A percentile compares a stretch with the other conserved stretches of the same genome.
These are phyloP conservation scores for Melanostoma mellinum DNA, from an alignment of 2,888 invertebrate species.

Conservation along the genomic window DNA sequence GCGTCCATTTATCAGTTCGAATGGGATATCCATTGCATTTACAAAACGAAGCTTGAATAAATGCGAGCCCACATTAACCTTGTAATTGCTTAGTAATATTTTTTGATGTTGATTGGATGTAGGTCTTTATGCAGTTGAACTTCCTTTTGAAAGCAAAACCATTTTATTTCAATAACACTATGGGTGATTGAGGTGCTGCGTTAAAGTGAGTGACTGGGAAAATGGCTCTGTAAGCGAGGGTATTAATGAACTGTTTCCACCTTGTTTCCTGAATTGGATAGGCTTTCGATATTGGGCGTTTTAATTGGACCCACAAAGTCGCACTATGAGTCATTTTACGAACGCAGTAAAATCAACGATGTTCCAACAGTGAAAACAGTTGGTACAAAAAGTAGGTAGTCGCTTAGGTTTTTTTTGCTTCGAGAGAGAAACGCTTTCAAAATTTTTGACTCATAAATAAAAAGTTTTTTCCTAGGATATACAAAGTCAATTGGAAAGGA, in stretches of 20 bases:
- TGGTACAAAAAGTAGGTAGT: neutral
- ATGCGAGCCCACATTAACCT: slow-evolving; percentile 70
- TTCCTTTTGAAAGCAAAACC: slow-evolving; percentile 12
- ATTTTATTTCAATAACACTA: slow-evolving; percentile 3
- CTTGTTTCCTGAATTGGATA: slow-evolving; percentile 53
- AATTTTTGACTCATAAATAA: no score
- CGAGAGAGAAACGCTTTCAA: no score
- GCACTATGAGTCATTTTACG: slow-evolving; percentile 42
- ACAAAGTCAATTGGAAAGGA: no score
- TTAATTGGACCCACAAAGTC: slow-evolving; percentile 62
- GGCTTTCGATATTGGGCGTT: slow-evolving; percentile 49
- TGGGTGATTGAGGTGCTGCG: slow-evolving; percentile 2
- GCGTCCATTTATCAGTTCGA: neutral
- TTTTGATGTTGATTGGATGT: slow-evolving; percentile 62
- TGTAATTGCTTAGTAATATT: slow-evolving; percentile 69
- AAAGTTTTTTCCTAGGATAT: no score
- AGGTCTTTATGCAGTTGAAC: slow-evolving; percentile 51
- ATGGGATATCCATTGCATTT: no score
- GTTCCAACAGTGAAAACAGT: slow-evolving; percentile 21
- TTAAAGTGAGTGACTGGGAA: neutral
- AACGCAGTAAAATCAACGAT: neutral
- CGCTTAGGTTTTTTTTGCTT: neutral
- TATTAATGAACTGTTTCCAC: slow-evolving; percentile 47
- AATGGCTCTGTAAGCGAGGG: slow-evolving; percentile 24
- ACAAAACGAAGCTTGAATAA: slow-evolving; percentile 46